These are phyloP conservation scores for Xylota sylvarum DNA, from an alignment of 2,888 invertebrate genomes.

Conservation along the genomic window DNA sequence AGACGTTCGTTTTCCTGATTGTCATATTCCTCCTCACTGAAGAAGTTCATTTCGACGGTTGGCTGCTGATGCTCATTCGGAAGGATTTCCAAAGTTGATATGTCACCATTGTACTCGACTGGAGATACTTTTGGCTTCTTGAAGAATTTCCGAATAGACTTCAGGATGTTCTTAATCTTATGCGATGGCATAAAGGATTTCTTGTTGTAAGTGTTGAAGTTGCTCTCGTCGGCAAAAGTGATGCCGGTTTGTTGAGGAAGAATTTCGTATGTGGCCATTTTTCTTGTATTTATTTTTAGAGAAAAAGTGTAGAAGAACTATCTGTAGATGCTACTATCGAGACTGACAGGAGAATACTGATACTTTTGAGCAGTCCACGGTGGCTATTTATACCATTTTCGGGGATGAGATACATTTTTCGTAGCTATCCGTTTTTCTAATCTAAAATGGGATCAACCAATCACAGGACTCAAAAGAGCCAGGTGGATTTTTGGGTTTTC, in stretches of 20 bases:
- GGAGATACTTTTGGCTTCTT: slow-evolving; percentile 60
- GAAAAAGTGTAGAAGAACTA: neutral
- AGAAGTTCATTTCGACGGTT: slow-evolving; percentile 39
- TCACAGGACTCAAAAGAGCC: slow-evolving; percentile 78
- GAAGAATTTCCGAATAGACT: slow-evolving; percentile 79
- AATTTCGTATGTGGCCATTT: slow-evolving; percentile 80
- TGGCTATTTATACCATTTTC: slow-evolving; percentile 79
- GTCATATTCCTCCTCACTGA: slow-evolving; percentile 78
- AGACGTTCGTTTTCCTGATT: slow-evolving; percentile 79
- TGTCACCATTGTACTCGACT: slow-evolving; percentile 34
- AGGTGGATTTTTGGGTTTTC: slow-evolving; percentile 79
- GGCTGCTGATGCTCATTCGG: slow-evolving; percentile 40
- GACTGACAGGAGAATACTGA: slow-evolving; percentile 78
- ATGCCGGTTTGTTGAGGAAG: slow-evolving; percentile 76
- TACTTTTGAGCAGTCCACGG: slow-evolving; percentile 59
- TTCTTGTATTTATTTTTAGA: slow-evolving; percentile 8
- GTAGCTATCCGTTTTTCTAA: neutral
- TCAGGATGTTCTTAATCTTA: slow-evolving; percentile 79
- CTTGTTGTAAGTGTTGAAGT: slow-evolving; percentile 71
- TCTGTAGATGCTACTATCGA: slow-evolving; percentile 47
- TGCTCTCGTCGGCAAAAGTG: slow-evolving; percentile 35
- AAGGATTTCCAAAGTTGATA: slow-evolving; percentile 61
- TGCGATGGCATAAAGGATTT: slow-evolving; percentile 77
- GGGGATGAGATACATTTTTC: neutral
- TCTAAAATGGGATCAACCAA: slow-evolving; percentile 78